A percentile compares a stretch with the other conserved stretches of the same genome.
These are phyloP conservation scores for Solea senegalensis DNA, from an alignment of 2,113 vertebrate genomes.

Conservation along the genomic window DNA sequence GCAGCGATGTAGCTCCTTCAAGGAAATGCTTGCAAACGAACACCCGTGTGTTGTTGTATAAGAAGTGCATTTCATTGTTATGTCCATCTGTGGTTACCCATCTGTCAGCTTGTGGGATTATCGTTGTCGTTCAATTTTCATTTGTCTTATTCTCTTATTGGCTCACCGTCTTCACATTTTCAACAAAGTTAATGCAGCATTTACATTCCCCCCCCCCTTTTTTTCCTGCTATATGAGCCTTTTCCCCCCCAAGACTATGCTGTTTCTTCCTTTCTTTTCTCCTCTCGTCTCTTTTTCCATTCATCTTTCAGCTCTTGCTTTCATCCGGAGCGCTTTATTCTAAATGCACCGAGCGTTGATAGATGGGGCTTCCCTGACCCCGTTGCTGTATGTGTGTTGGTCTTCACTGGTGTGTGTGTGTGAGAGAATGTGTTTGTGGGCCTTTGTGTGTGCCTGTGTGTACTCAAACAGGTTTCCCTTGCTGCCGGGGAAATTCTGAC, in stretches of 20 bases:
- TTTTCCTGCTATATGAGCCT: neutral
- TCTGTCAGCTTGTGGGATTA: slow-evolving; percentile 64
- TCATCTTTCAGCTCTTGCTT: slow-evolving; percentile 64
- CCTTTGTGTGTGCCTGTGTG: slow-evolving; percentile 15
- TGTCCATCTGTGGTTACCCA: slow-evolving; percentile 72
- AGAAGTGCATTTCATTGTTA: slow-evolving; percentile 51
- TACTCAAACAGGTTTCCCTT: slow-evolving; percentile 27
- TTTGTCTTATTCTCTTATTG: slow-evolving; percentile 53
- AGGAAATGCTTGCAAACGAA: slow-evolving; percentile 38
- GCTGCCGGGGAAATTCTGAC: slow-evolving; percentile 39
- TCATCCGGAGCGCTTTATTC: slow-evolving; percentile 67
- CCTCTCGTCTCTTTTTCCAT: slow-evolving; percentile 57
- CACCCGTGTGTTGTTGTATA: slow-evolving; percentile 57
- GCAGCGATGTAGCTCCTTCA: neutral
- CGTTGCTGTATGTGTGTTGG: neutral
- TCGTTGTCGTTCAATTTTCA: slow-evolving; percentile 59
- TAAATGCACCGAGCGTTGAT: slow-evolving; percentile 70
- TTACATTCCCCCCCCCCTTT: slow-evolving; percentile 7
- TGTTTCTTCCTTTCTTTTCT: slow-evolving; percentile 44
- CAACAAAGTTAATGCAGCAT: slow-evolving; percentile 40
- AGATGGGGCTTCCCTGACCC: slow-evolving; percentile 54
- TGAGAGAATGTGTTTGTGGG: slow-evolving; percentile 4
- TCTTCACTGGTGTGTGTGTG: slow-evolving; percentile 13
- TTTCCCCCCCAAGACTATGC: slow-evolving; percentile 32
- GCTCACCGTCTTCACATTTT: slow-evolving; percentile 42